Percentiles rank a stretch among this genome's conserved stretches.
These are phyloP conservation scores for Lymantria dispar DNA, from an alignment of 2,888 invertebrate genomes.

Conservation along the genomic window DNA sequence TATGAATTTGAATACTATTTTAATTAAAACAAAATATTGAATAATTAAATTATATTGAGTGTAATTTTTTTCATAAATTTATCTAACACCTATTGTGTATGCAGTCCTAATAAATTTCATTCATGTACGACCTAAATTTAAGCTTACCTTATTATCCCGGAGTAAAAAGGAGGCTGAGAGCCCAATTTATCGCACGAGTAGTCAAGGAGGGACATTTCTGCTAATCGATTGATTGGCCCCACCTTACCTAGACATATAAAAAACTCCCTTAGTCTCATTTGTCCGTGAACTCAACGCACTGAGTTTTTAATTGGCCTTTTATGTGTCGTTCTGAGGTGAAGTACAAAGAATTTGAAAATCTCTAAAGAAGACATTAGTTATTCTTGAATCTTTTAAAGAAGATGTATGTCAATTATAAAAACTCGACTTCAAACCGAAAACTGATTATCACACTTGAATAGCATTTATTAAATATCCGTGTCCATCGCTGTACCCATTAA, in stretches of 20 bases:
- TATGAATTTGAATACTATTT: too few species aligned
- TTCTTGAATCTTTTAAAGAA: too few species aligned
- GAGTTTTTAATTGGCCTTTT: conserved; percentile 46
- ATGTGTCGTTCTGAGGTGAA: conserved; percentile 5
- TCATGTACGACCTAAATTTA: conserved; percentile 40
- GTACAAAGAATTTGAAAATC: background rate
- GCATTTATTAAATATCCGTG: too few species aligned
- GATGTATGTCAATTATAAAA: too few species aligned
- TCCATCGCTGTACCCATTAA: too few species aligned
- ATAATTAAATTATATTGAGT: too few species aligned
- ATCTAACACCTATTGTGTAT: background rate
- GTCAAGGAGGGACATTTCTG: conserved; percentile 73
- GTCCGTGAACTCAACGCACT: conserved; percentile 46
- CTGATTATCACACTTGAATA: too few species aligned
- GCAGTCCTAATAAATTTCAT: conserved; percentile 10
- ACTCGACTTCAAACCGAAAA: too few species aligned
- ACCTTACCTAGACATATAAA: conserved; percentile 62
- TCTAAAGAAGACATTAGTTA: background rate
- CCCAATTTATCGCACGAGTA: conserved; percentile 77
- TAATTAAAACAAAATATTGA: conserved; percentile 22
- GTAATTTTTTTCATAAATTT: background rate
- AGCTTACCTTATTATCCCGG: conserved; percentile 61
- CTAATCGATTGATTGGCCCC: conserved; percentile 80
- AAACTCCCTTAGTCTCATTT: conserved; percentile 54
- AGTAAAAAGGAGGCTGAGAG: conserved; percentile 50